Evolutionary conservation across 2,113 vertebrate genomes (phyloP).

Genomic region (Steatornis caripensis): DNA sequence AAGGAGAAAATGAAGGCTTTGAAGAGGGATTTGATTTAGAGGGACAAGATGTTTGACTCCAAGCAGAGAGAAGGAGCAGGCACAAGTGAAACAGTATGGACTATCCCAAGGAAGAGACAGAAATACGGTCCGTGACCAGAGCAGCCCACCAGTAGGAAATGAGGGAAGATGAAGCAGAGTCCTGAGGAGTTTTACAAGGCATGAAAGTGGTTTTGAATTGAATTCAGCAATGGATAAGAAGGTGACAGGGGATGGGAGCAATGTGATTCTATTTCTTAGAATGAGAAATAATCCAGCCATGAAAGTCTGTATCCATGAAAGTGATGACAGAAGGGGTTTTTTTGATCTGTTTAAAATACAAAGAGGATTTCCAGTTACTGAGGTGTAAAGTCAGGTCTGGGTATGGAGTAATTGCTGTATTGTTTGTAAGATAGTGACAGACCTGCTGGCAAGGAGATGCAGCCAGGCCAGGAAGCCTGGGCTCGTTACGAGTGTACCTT

Average conservation of each 20-base stretch:
- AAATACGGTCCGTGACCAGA: neutral
- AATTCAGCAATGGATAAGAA: neutral
- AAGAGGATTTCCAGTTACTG: neutral
- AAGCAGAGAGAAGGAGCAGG: neutral
- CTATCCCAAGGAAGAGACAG: neutral
- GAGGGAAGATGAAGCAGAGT: neutral
- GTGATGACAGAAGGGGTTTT: neutral
- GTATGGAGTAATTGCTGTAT: neutral
- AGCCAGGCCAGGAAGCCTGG: neutral
- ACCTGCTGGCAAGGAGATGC: neutral
- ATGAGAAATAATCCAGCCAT: neutral
- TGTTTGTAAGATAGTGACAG: neutral
- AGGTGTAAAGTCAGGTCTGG: neutral
- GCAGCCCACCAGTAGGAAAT: neutral
- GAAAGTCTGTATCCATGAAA: neutral
- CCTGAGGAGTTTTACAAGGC: neutral
- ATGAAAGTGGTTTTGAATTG: neutral
- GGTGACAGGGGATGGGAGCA: neutral
- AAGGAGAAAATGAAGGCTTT: neutral
- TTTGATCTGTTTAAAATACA: neutral
- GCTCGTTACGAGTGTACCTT: accelerated
- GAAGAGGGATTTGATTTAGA: neutral
- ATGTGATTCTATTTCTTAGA: neutral
- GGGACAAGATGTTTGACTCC: neutral
- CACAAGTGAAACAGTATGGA: neutral